A percentile compares a stretch with the other conserved stretches of the same genome.
Conservation (phyloP, 2,797 vertebrate species). For the Tokudaia tokunoshimensis region DNA sequence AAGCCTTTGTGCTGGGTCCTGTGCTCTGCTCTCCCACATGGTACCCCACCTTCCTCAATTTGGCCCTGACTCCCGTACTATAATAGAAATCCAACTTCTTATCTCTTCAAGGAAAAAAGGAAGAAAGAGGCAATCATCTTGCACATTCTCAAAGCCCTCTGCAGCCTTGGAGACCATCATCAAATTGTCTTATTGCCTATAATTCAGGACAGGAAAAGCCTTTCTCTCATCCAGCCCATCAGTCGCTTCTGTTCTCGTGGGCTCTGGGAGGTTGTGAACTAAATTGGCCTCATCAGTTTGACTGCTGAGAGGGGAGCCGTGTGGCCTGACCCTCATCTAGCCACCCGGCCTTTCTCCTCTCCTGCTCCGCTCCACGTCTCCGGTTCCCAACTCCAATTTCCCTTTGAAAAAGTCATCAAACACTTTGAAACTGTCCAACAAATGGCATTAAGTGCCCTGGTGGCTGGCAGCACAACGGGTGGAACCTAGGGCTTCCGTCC, state of each 20-base stretch:
- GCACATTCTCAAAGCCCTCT: not conserved
- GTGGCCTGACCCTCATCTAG: not conserved
- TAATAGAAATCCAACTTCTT: conserved; percentile 25
- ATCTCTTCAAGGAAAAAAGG: conserved; percentile 29
- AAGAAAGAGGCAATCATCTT: conserved; percentile 47
- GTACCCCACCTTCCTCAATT: not conserved
- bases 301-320: not conserved
- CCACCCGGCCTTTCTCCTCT: not conserved
- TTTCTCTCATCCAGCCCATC: conserved; percentile 3
- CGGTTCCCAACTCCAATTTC: not conserved
- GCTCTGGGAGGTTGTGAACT: not conserved
- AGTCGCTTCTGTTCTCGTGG: not conserved
- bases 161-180: not conserved
- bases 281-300: not conserved
- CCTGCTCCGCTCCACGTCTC: accelerated
- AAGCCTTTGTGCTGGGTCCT: not conserved
- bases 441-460: not conserved
- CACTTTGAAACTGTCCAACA: not conserved
- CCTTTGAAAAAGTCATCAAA: conserved; percentile 3
- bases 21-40: not conserved
- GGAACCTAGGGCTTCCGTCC: no score
- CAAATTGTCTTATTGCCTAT: conserved; percentile 53
- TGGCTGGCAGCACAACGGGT: not conserved
- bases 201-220: conserved; percentile 40
- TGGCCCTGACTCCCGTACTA: not conserved